Conservation (phyloP, 2,113 vertebrate genomes). For the Ctenomys sociabilis region DNA sequence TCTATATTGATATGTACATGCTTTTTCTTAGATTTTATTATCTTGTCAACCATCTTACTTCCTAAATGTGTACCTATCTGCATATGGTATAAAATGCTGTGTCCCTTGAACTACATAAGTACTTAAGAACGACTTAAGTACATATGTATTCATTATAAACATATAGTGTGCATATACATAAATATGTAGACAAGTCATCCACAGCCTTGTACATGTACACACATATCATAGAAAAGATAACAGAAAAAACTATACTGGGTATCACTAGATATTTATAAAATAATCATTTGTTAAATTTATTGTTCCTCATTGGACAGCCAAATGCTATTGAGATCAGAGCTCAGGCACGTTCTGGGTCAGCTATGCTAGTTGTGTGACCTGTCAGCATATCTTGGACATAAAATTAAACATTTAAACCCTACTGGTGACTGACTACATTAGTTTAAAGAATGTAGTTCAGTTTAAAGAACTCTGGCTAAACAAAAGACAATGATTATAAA, state of each 20-base stretch:
- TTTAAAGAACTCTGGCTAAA: constrained; percentile 2
- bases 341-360: background rate
- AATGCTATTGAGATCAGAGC: background rate
- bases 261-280: constrained; percentile 17
- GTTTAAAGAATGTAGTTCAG: no score
- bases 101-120: background rate
- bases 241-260: background rate
- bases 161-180: background rate
- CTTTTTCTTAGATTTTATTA: background rate
- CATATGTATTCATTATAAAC: background rate
- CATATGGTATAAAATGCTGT: background rate
- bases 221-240: background rate
- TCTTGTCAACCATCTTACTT: background rate
- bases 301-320: background rate
- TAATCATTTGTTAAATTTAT: constrained; percentile 4
- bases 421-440: constrained; percentile 5
- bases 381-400: background rate
- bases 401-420: constrained; percentile 31
- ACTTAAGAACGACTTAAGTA: background rate
- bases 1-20: background rate
- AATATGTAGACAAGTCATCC: background rate
- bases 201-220: background rate
- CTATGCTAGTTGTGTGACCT: background rate
- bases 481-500: background rate
- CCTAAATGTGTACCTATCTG: background rate